Conservation (phyloP, 2,888 invertebrate species). For the Crematogaster levior region DNA sequence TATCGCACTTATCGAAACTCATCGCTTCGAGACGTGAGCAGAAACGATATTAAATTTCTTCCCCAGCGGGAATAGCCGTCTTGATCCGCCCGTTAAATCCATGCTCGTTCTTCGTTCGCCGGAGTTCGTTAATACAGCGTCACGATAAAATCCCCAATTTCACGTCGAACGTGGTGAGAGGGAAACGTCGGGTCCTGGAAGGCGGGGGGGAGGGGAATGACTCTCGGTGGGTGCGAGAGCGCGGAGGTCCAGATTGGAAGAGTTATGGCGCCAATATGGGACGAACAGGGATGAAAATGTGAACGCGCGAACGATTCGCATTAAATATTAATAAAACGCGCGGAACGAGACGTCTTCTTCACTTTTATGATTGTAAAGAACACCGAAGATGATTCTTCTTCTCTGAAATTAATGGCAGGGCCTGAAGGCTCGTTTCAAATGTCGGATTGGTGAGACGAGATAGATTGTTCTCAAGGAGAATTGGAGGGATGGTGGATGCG, state of each 20-base stretch:
- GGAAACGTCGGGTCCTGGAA: constrained; percentile 51
- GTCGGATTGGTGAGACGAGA: constrained; percentile 19
- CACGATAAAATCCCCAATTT: constrained; percentile 76
- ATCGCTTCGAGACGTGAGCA: constrained; percentile 62
- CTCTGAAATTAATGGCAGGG: constrained; percentile 24
- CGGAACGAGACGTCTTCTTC: constrained; percentile 50
- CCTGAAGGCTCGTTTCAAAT: constrained; percentile 27
- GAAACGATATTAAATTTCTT: constrained; percentile 75
- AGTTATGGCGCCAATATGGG: constrained; percentile 69
- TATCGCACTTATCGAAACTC: constrained; percentile 68
- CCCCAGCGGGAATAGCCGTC: constrained; percentile 61
- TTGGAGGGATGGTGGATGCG: not conserved
- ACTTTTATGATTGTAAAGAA: constrained; percentile 32
- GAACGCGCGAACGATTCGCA: constrained; percentile 38
- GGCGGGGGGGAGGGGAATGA: constrained; percentile 52
- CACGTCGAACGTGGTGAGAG: constrained; percentile 60
- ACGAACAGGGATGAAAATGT: constrained; percentile 57
- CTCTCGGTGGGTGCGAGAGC: constrained; percentile 4
- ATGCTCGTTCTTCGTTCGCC: constrained; percentile 65
- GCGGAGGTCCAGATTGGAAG: constrained; percentile 63
- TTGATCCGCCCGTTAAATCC: constrained; percentile 75
- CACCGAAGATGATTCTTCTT: constrained; percentile 18
- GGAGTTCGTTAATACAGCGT: constrained; percentile 76
- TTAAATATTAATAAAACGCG: constrained; percentile 71
- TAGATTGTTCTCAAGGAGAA: constrained; percentile 18